Percentiles rank a stretch among this genome's conserved stretches.
phyloP scores from a whole-genome alignment of 2,113 vertebrate genomes.

The Orcinus orca region DNA sequence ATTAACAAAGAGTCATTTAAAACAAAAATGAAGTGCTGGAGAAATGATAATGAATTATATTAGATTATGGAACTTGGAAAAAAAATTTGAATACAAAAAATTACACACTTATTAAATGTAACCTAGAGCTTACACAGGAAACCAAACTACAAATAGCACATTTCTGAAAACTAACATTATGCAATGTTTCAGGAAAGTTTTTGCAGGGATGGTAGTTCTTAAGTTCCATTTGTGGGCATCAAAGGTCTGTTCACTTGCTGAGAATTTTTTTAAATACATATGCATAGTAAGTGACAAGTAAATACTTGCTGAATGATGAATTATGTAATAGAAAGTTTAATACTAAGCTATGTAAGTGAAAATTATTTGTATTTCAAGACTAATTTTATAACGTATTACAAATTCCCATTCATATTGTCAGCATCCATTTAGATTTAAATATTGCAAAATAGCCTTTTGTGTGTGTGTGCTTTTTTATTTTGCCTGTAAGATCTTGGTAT shows the following conservation, averaged over 20 bases:
- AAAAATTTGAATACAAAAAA: background rate
- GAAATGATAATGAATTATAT: conserved; percentile 63
- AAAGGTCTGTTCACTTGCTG: background rate
- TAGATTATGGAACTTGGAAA: conserved; percentile 46
- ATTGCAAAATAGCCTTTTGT: background rate
- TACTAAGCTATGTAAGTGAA: background rate
- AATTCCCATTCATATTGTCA: background rate
- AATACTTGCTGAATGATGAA: background rate
- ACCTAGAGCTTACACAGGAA: background rate
- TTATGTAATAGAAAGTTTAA: background rate
- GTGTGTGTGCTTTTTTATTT: background rate
- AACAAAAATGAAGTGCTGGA: conserved; percentile 50
- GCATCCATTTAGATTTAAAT: background rate
- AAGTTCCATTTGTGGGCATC: background rate
- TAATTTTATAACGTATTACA: background rate
- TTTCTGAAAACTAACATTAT: background rate
- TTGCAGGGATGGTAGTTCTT: background rate
- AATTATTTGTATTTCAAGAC: background rate
- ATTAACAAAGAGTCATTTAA: conserved; percentile 60
- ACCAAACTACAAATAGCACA: background rate
- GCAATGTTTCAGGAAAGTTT: background rate
- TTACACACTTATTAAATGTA: background rate
- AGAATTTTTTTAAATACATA: background rate
- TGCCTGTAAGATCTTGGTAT: background rate
- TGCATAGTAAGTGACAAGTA: background rate